Evolutionary conservation across 1,140 invertebrate genomes (phyloP).

Genomic region (Leptonema lineaticorne): DNA sequence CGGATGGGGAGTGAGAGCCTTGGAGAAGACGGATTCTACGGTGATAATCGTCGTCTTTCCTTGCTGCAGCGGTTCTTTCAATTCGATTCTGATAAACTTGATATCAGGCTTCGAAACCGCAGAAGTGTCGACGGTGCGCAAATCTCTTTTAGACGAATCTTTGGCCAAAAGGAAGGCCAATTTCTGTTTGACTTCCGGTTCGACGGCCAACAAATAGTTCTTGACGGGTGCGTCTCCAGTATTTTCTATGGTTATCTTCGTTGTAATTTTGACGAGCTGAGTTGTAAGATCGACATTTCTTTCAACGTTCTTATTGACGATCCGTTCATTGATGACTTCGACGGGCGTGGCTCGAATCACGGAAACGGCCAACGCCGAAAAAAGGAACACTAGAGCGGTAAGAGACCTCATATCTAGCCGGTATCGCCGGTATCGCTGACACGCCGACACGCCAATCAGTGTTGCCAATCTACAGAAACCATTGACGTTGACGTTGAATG

Average conservation of each 20-base stretch:
- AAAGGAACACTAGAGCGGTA: neutral
- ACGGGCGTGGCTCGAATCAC: neutral
- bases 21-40: slow-evolving; percentile 76
- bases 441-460: slow-evolving; percentile 6
- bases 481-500: too few species aligned
- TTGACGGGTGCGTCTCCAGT: slow-evolving; percentile 67
- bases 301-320: slow-evolving; percentile 81
- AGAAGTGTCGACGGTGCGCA: slow-evolving; percentile 61
- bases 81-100: slow-evolving; percentile 62
- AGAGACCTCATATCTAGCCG: neutral
- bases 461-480: neutral
- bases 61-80: slow-evolving; percentile 62
- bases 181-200: slow-evolving; percentile 58
- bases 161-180: slow-evolving; percentile 75
- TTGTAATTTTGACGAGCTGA: slow-evolving; percentile 82
- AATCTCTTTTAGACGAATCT: slow-evolving; percentile 63
- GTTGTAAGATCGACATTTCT: slow-evolving; percentile 82
- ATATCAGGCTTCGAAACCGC: slow-evolving; percentile 55
- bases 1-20: slow-evolving; percentile 80
- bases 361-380: neutral
- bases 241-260: slow-evolving; percentile 82
- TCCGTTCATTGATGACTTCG: neutral
- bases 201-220: slow-evolving; percentile 72
- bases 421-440: neutral
- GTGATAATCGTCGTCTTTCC: slow-evolving; percentile 63